Conservation (phyloP, 2,113 vertebrate genomes). For the Mustelus asterias region DNA sequence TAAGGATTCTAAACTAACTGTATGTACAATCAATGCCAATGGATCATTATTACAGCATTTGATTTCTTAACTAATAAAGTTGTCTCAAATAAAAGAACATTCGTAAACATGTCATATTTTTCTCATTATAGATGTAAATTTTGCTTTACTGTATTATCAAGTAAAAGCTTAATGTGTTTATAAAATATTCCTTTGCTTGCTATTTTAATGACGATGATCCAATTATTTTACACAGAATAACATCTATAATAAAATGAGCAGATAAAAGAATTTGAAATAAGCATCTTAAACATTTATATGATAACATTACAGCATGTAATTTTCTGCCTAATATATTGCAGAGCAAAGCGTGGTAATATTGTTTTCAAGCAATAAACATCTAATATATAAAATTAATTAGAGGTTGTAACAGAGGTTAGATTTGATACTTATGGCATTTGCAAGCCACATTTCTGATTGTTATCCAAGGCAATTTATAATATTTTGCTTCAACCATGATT, state of each 20-base stretch:
- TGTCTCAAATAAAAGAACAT: background rate
- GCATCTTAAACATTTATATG: background rate
- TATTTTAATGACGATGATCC: background rate
- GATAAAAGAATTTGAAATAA: background rate
- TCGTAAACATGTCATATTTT: background rate
- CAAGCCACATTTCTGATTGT: background rate
- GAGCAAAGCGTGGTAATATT: background rate
- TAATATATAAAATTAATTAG: conserved; percentile 21
- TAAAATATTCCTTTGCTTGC: background rate
- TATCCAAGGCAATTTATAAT: background rate
- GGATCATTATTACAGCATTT: background rate
- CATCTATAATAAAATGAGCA: background rate
- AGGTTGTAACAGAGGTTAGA: background rate
- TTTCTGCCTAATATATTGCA: background rate
- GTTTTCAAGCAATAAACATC: background rate
- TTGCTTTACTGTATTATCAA: background rate
- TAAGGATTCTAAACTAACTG: background rate
- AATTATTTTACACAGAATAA: background rate
- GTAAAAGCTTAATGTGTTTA: background rate
- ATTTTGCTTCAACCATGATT: background rate
- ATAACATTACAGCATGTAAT: background rate
- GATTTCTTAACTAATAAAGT: background rate
- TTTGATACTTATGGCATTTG: background rate
- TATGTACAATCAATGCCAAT: background rate
- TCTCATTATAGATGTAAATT: background rate